Percentiles rank a stretch among this genome's conserved stretches.
Conservation (phyloP, 2,797 vertebrate species). For the Coendou prehensilis region DNA sequence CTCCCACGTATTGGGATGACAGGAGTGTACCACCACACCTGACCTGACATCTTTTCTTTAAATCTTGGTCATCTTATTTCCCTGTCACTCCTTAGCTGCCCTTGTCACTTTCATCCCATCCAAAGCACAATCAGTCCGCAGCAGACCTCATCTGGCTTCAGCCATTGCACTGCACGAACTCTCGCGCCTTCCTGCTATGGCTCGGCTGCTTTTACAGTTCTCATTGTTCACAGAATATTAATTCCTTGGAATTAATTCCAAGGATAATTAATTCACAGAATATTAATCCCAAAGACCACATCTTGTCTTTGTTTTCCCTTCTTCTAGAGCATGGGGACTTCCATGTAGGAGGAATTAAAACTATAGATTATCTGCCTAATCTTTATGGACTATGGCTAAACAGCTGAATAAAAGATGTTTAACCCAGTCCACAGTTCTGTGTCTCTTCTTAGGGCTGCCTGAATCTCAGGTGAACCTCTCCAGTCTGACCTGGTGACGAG, state of each 20-base stretch:
- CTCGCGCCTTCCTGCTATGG: neutral
- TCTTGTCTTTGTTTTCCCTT: neutral
- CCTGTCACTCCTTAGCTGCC: neutral
- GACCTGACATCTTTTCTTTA: neutral
- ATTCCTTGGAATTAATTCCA: neutral
- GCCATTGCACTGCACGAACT: rapidly evolving
- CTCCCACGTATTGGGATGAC: neutral
- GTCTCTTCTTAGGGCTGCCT: neutral
- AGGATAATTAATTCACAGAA: no score
- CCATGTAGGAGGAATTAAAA: neutral
- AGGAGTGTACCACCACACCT: neutral
- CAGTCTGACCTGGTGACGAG: neutral
- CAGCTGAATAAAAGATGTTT: neutral
- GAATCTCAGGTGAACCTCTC: neutral
- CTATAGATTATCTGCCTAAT: neutral
- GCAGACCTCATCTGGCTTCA: no score
- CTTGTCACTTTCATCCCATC: neutral
- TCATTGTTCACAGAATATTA: neutral
- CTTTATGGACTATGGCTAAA: neutral
- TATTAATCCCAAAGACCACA: neutral
- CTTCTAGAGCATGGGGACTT: neutral
- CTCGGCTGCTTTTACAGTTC: neutral
- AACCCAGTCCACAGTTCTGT: neutral
- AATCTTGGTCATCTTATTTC: neutral
- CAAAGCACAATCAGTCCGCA: neutral